Conservation (phyloP, 2,113 vertebrate species). For the Bos javanicus region DNA sequence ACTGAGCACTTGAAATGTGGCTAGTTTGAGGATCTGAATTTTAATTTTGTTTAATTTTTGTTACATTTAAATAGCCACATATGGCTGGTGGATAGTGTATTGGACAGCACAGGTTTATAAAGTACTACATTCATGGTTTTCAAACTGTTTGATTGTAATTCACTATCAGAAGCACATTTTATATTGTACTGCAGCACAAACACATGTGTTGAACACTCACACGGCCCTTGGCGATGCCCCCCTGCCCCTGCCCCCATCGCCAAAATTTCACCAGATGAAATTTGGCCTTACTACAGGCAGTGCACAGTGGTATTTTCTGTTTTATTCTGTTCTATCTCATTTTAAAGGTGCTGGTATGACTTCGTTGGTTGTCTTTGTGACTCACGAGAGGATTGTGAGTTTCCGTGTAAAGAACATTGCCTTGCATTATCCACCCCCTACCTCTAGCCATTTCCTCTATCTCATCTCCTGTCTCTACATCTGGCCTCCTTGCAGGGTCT, state of each 20-base stretch:
- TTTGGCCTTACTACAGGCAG: background rate
- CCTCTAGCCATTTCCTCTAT: background rate
- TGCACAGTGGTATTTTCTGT: background rate
- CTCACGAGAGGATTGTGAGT: rapidly evolving
- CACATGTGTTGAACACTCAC: rapidly evolving
- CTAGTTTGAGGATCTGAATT: background rate
- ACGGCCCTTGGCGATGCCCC: rapidly evolving
- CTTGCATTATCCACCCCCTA: too few species aligned
- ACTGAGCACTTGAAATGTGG: background rate
- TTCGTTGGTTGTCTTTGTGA: background rate
- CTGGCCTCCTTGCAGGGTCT: background rate
- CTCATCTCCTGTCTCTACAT: background rate
- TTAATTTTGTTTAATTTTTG: background rate
- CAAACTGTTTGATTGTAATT: background rate
- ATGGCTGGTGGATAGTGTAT: background rate
- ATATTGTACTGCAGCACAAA: background rate
- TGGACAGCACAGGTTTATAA: background rate
- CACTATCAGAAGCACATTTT: background rate
- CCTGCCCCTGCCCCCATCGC: rapidly evolving
- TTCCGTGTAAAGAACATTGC: background rate
- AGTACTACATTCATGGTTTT: background rate
- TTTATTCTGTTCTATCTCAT: background rate
- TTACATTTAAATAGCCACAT: background rate
- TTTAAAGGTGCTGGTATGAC: background rate
- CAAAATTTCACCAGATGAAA: background rate